Percentiles rank a stretch among this genome's conserved stretches.
Conservation (phyloP, 2,797 vertebrate genomes). For the Cacajao melanocephalus region DNA sequence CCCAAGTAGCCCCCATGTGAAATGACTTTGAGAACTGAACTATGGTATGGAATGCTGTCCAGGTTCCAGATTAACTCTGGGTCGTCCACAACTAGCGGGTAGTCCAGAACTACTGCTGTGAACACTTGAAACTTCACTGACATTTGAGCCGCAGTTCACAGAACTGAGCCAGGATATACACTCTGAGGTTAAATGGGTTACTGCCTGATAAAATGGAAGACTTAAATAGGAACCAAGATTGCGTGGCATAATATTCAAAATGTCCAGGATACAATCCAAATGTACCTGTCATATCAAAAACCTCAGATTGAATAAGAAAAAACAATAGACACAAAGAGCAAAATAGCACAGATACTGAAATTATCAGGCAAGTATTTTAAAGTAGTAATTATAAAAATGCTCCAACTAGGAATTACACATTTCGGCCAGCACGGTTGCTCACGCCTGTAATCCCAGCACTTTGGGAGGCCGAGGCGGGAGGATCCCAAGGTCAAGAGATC, state of each 20-base stretch:
- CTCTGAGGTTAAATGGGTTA: background rate
- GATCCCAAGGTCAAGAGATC: too few species aligned
- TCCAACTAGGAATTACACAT: background rate
- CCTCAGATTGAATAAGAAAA: background rate
- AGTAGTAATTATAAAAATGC: background rate
- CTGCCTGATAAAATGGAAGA: background rate
- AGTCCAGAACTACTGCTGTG: background rate
- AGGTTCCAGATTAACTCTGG: background rate
- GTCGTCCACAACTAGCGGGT: background rate
- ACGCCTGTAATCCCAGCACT: too few species aligned
- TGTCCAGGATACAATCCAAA: background rate
- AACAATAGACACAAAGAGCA: background rate
- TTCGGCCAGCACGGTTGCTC: accelerated
- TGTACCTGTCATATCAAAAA: background rate
- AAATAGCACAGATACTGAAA: background rate
- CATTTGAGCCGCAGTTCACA: background rate
- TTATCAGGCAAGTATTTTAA: background rate
- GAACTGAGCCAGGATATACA: background rate
- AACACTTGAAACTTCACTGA: background rate
- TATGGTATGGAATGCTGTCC: background rate
- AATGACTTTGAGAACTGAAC: background rate
- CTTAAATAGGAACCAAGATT: background rate
- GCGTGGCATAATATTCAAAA: background rate
- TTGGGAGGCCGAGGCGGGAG: too few species aligned
- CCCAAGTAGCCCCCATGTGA: background rate